Percentiles rank a stretch among this genome's conserved stretches.
These are phyloP conservation scores for Coelogynopora nodosa DNA, from an alignment of 2,888 invertebrate genomes.

Conservation along the genomic window DNA sequence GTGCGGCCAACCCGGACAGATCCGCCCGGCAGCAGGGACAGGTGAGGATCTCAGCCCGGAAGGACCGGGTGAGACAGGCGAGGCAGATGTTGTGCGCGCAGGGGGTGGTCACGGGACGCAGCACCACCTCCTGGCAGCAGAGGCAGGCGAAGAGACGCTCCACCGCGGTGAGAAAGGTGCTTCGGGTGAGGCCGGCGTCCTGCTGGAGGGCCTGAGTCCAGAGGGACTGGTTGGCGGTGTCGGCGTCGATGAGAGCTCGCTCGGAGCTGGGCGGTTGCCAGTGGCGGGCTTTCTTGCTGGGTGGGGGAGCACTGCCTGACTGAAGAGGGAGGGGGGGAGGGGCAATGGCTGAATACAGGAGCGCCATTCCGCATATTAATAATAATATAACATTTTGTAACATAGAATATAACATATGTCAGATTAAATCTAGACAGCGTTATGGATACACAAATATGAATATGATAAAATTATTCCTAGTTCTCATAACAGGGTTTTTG, in stretches of 20 bases:
- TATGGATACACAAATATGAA: no score
- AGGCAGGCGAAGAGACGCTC: constrained; percentile 72
- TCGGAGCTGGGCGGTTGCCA: no score
- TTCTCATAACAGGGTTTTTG: no score
- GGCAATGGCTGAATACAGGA: no score
- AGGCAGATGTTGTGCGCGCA: constrained; percentile 75
- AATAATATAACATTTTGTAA: no score
- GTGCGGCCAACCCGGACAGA: constrained; percentile 66
- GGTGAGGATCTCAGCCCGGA: constrained; percentile 90
- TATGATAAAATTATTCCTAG: no score
- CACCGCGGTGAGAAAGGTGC: constrained; percentile 59
- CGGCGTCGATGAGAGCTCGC: constrained; percentile 65
- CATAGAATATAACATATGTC: no score
- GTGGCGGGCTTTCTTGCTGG: no score
- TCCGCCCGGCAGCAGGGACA: constrained; percentile 92
- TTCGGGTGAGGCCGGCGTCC: constrained; percentile 60
- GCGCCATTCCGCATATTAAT: no score
- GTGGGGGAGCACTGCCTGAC: no score
- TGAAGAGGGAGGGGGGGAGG: no score
- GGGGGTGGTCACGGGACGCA: constrained; percentile 70
- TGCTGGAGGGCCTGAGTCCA: constrained; percentile 69
- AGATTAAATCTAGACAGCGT: no score
- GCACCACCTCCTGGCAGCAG: constrained; percentile 74
- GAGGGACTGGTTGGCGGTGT: constrained; percentile 67
- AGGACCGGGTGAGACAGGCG: constrained; percentile 70